phyloP scores from a whole-genome alignment of 1,140 invertebrate species.

The Belonocnema kinseyi region DNA sequence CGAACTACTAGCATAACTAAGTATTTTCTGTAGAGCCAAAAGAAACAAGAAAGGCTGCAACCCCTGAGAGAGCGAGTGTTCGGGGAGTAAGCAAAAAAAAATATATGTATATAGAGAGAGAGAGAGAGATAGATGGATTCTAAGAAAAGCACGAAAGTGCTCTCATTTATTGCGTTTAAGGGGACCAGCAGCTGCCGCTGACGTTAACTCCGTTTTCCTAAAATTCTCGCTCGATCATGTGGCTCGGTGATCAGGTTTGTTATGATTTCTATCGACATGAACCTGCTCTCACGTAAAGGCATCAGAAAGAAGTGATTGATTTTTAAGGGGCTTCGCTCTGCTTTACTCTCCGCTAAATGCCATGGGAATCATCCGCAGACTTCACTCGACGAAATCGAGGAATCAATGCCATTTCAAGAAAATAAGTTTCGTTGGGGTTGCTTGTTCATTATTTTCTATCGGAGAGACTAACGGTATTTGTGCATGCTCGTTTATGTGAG shows the following conservation, averaged over 20 bases:
- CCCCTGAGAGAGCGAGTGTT: no score
- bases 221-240: not conserved
- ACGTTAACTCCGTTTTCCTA: slow-evolving; percentile 56
- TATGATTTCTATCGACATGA: not conserved
- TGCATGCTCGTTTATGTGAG: not conserved
- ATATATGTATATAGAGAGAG: not conserved
- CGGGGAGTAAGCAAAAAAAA: slow-evolving; percentile 26
- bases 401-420: slow-evolving; percentile 1
- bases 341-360: not conserved
- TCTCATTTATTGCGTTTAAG: slow-evolving; percentile 56
- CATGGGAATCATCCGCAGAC: not conserved
- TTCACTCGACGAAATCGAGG: not conserved
- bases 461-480: not conserved
- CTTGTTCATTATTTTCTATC: not conserved
- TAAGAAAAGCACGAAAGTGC: slow-evolving; percentile 35
- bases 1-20: no score
- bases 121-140: not conserved
- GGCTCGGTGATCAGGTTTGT: not conserved
- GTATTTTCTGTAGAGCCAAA: no score
- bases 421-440: slow-evolving; percentile 18
- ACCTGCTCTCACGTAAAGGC: not conserved
- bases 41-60: not conserved
- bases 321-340: slow-evolving; percentile 2
- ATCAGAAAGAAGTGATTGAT: slow-evolving; percentile 9
- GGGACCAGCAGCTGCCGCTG: slow-evolving; percentile 57